Conservation (phyloP, 2,797 vertebrate genomes). For the Poeciliopsis paucimaculata region DNA sequence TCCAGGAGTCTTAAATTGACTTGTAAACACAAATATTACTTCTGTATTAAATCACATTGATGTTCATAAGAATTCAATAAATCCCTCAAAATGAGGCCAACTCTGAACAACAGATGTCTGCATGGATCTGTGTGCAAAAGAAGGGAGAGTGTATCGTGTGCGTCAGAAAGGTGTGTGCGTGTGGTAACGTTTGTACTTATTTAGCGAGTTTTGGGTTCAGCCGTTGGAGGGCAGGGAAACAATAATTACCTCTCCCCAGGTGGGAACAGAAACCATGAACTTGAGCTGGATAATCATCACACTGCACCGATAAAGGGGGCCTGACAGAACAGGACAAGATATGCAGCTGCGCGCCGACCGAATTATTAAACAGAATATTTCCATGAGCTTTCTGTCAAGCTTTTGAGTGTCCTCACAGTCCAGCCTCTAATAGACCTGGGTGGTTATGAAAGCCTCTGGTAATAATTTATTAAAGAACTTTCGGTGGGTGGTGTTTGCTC, state of each 20-base stretch:
- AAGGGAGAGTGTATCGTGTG: background rate
- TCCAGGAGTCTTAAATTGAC: constrained; percentile 62
- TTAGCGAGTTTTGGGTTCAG: constrained; percentile 32
- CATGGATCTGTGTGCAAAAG: constrained; percentile 5
- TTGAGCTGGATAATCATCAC: constrained; percentile 51
- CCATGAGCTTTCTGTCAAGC: background rate
- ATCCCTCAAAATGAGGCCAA: constrained; percentile 77
- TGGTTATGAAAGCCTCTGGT: background rate
- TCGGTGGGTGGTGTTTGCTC: background rate
- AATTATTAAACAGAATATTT: background rate
- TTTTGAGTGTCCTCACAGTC: background rate
- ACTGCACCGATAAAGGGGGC: constrained; percentile 30
- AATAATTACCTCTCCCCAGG: constrained; percentile 59
- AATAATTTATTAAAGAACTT: constrained; percentile 3
- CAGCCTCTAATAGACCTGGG: background rate
- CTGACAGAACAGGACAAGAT: constrained; percentile 45
- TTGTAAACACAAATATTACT: constrained; percentile 38
- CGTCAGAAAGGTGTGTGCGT: background rate
- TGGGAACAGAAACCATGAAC: constrained; percentile 39
- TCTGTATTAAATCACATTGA: constrained; percentile 79
- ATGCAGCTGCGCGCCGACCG: constrained; percentile 32
- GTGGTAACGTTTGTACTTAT: constrained; percentile 18
- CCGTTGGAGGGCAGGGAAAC: constrained; percentile 29
- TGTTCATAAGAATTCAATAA: constrained; percentile 75
- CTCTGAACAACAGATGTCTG: constrained; percentile 25